phyloP scores from a whole-genome alignment of 1,140 invertebrate genomes.

The Aethina tumida region DNA sequence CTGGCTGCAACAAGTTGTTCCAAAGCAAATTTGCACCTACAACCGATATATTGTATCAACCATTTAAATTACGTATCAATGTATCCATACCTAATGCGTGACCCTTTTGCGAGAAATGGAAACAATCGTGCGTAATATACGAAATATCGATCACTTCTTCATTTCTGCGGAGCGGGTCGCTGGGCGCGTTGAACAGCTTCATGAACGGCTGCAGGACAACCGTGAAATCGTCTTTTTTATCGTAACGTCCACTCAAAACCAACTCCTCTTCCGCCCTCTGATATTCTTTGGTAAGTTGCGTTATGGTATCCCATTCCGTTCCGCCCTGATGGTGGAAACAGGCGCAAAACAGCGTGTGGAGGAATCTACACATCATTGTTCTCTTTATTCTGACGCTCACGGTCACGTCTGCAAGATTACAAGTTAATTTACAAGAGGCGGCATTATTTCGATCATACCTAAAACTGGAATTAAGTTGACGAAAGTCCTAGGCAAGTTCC shows the following conservation, averaged over 20 bases:
- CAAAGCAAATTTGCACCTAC: constrained; percentile 59
- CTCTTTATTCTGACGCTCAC: constrained; percentile 53
- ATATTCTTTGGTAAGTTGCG: constrained; percentile 48
- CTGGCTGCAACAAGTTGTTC: constrained; percentile 63
- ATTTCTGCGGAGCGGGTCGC: constrained; percentile 21
- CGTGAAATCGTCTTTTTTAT: constrained; percentile 51
- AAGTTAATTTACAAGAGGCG: not conserved
- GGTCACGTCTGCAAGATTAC: constrained; percentile 48
- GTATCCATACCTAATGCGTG: constrained; percentile 44
- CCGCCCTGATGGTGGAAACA: constrained; percentile 55
- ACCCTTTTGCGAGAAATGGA: constrained; percentile 65
- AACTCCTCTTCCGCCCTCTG: constrained; percentile 51
- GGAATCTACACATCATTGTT: constrained; percentile 54
- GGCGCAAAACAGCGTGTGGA: constrained; percentile 61
- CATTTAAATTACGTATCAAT: not conserved
- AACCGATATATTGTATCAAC: constrained; percentile 10
- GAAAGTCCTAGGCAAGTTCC: constrained; percentile 59
- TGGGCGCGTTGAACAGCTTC: constrained; percentile 45
- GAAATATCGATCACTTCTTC: constrained; percentile 50
- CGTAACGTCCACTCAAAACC: constrained; percentile 47
- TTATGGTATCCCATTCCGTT: constrained; percentile 44
- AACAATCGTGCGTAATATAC: constrained; percentile 66
- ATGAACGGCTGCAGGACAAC: constrained; percentile 58
- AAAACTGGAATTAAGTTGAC: constrained; percentile 67
- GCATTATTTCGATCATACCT: constrained; percentile 41